phyloP scores from a whole-genome alignment of 2,113 vertebrate species.

The Passer domesticus region DNA sequence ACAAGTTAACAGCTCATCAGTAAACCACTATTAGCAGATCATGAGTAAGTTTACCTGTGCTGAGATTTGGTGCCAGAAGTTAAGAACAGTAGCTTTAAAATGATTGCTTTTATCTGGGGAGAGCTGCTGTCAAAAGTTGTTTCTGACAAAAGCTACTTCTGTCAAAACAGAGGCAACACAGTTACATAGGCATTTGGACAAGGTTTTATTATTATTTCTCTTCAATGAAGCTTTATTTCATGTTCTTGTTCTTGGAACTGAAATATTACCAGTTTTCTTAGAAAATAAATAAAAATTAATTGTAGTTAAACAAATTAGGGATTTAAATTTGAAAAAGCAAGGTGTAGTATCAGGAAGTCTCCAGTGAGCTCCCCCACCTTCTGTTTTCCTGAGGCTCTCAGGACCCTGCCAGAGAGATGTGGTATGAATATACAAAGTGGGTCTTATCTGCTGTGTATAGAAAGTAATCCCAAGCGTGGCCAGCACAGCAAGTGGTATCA shows the following conservation, averaged over 20 bases:
- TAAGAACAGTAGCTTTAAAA: not conserved
- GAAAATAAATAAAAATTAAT: not conserved
- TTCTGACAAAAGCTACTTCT: constrained; percentile 25
- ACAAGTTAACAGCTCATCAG: not conserved
- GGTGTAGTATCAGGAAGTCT: not conserved
- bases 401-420: not conserved
- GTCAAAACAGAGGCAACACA: constrained; percentile 4
- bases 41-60: not conserved
- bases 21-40: not conserved
- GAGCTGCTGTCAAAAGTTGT: not conserved
- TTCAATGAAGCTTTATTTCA: not conserved
- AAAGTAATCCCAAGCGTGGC: fast-evolving
- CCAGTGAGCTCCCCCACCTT: not conserved
- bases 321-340: not conserved
- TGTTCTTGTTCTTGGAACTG: not conserved
- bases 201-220: not conserved
- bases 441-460: not conserved
- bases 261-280: not conserved
- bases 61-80: not conserved
- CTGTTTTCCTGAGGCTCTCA: not conserved
- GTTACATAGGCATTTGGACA: not conserved
- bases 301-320: not conserved
- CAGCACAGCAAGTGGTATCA: not conserved
- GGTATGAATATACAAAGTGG: not conserved
- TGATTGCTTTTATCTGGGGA: not conserved